Percentiles rank a stretch among this genome's conserved stretches.
Evolutionary conservation across 2,888 invertebrate species (phyloP).

Genomic region (Globia sparganii): DNA sequence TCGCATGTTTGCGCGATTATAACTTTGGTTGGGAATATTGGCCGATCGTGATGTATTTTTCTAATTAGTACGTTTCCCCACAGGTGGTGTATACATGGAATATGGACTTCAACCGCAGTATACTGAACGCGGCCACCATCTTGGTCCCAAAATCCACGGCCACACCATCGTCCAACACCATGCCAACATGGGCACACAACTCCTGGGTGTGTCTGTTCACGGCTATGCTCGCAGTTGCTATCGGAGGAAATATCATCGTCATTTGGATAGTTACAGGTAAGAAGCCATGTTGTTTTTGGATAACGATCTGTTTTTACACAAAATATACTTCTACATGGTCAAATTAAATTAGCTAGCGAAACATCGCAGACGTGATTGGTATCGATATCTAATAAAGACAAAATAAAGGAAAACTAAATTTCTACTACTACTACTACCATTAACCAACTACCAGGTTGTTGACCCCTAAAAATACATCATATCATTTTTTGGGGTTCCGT

Average conservation of each 20-base stretch:
- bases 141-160: slow-evolving; percentile 81
- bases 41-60: neutral
- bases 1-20: neutral
- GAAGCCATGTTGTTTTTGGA: neutral
- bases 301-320: no score
- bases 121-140: slow-evolving; percentile 83
- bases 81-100: slow-evolving; percentile 89
- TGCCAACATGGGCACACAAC: slow-evolving; percentile 92
- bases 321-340: no score
- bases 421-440: no score
- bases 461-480: no score
- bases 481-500: no score
- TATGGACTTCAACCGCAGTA: slow-evolving; percentile 88
- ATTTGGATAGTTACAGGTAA: slow-evolving; percentile 97
- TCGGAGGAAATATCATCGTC: slow-evolving; percentile 96
- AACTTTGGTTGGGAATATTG: neutral
- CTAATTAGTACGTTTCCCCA: neutral
- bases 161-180: slow-evolving; percentile 75
- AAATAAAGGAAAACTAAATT: no score
- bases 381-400: no score
- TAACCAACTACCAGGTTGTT: no score
- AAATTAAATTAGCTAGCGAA: no score
- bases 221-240: slow-evolving; percentile 94
- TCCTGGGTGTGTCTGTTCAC: slow-evolving; percentile 94
- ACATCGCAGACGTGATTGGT: no score